Evolutionary conservation across 1,140 invertebrate genomes (phyloP).

Genomic region (Dendroctonus valens): DNA sequence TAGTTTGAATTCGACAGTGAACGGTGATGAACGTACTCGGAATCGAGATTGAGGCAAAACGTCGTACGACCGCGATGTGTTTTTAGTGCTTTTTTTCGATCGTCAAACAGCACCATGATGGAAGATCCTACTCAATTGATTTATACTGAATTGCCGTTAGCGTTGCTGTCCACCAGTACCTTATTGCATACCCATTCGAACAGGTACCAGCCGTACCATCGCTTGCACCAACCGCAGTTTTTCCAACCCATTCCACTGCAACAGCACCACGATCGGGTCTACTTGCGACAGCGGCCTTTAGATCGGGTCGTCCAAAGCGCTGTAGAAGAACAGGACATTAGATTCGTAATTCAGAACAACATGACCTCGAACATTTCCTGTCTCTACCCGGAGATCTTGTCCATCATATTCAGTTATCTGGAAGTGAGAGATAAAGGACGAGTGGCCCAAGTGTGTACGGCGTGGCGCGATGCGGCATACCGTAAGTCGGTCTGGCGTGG

Average conservation of each 20-base stretch:
- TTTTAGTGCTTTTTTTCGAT: conserved; percentile 8
- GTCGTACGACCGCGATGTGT: conserved; percentile 29
- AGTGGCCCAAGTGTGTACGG: conserved; percentile 84
- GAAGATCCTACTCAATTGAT: conserved; percentile 49
- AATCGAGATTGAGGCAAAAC: too few species aligned
- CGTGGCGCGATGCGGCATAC: conserved; percentile 90
- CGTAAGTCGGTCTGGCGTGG: conserved; percentile 90
- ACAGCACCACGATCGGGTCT: conserved; percentile 51
- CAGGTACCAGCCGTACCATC: conserved; percentile 56
- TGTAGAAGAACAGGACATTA: conserved; percentile 36
- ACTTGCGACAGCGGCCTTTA: conserved; percentile 51
- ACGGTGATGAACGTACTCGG: conserved; percentile 9
- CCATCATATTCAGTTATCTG: conserved; percentile 87
- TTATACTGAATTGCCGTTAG: conserved; percentile 52
- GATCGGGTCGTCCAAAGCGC: conserved; percentile 36
- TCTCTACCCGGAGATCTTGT: conserved; percentile 88
- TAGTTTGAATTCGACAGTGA: conserved; percentile 44
- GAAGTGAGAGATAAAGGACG: conserved; percentile 85
- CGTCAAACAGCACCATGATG: conserved; percentile 39
- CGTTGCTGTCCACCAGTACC: conserved; percentile 46
- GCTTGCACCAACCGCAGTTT: conserved; percentile 59
- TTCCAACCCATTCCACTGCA: conserved; percentile 46
- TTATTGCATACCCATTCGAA: conserved; percentile 47
- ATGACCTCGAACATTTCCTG: conserved; percentile 73
- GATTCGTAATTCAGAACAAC: conserved; percentile 50